These are phyloP conservation scores for Brachyhypopomus occidentalis DNA, from an alignment of 2,113 vertebrate species.

Conservation along the genomic window DNA sequence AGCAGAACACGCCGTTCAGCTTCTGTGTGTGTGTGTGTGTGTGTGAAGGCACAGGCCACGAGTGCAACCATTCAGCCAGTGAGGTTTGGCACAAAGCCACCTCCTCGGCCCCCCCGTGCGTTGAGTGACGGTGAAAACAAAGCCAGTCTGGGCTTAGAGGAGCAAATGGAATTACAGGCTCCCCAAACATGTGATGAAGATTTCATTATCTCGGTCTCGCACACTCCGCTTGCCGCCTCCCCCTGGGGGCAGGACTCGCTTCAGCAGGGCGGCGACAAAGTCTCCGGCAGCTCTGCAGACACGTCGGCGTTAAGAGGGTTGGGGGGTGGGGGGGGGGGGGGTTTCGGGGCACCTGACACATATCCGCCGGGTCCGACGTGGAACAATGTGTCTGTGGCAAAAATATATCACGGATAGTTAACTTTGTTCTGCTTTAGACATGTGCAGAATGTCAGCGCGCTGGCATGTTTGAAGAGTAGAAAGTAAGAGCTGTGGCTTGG, in stretches of 20 bases:
- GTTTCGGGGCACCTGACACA: background rate
- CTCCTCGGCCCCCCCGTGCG: conserved; percentile 3
- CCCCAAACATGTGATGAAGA: conserved; percentile 58
- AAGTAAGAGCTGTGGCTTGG: background rate
- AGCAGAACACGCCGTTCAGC: too few species aligned
- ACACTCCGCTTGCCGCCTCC: conserved; percentile 45
- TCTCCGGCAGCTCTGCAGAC: conserved; percentile 6
- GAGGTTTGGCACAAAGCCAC: background rate
- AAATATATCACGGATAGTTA: background rate
- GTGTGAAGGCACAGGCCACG: background rate
- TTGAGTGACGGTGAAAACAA: conserved; percentile 46
- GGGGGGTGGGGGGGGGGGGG: too few species aligned
- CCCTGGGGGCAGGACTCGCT: conserved; percentile 32
- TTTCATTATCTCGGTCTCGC: conserved; percentile 59
- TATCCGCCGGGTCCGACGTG: background rate
- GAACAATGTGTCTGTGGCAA: background rate
- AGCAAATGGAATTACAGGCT: conserved; percentile 61
- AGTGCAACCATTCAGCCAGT: background rate
- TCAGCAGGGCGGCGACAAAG: conserved; percentile 18
- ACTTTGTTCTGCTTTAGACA: background rate
- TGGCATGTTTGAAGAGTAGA: background rate
- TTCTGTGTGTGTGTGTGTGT: background rate
- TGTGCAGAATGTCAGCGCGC: background rate
- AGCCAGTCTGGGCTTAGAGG: conserved; percentile 51
- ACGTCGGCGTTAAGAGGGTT: background rate